A percentile compares a stretch with the other conserved stretches of the same genome.
phyloP scores from a whole-genome alignment of 2,888 invertebrate genomes.

The Apotomis capreana region DNA sequence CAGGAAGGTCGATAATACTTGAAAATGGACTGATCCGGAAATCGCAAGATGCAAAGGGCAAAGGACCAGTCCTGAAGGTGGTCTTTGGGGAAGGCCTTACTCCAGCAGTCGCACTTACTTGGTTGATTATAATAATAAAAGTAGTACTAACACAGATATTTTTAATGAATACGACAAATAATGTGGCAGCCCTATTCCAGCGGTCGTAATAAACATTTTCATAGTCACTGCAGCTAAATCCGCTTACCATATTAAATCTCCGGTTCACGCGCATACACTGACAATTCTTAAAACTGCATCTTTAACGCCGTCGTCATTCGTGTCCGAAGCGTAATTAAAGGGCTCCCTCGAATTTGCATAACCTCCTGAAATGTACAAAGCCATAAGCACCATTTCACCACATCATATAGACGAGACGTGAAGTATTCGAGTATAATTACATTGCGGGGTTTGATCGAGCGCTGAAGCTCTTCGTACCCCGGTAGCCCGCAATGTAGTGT shows the following conservation, averaged over 20 bases:
- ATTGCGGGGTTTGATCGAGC: too few relatives aligned
- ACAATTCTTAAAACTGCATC: conserved; percentile 78
- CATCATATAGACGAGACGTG: too few relatives aligned
- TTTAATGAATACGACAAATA: neutral
- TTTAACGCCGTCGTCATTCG: conserved; percentile 77
- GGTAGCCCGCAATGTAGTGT: too few relatives aligned
- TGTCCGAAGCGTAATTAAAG: conserved; percentile 81
- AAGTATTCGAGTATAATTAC: too few relatives aligned
- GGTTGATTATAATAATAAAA: too few relatives aligned
- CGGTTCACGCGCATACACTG: conserved; percentile 60
- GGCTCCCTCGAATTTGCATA: conserved; percentile 76
- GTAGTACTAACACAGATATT: neutral
- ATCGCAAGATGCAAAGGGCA: too few relatives aligned
- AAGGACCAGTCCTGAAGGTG: too few relatives aligned
- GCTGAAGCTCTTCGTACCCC: too few relatives aligned
- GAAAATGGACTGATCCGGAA: too few relatives aligned
- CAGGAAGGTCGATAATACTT: too few relatives aligned
- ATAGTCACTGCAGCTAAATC: conserved; percentile 69
- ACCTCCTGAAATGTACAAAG: neutral
- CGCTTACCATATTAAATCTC: conserved; percentile 71
- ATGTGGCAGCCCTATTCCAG: conserved; percentile 41
- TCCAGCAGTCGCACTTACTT: too few relatives aligned
- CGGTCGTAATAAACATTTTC: conserved; percentile 64
- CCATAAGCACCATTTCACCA: neutral
- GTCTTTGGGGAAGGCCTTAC: too few relatives aligned